Percentiles rank a stretch among this genome's conserved stretches.
Evolutionary conservation across 2,888 invertebrate genomes (phyloP).

Genomic region (Carabus problematicus): DNA sequence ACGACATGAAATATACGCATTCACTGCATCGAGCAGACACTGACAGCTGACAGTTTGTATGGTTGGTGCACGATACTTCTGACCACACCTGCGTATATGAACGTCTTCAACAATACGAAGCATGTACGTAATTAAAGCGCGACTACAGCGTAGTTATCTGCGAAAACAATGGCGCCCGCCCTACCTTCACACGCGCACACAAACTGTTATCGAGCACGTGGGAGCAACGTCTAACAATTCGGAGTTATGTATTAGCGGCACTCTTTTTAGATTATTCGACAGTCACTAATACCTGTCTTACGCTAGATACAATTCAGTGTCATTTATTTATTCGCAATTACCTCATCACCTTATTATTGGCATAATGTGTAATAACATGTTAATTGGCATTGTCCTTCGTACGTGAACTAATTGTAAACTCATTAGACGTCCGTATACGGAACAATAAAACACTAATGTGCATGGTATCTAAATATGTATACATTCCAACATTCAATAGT

Average conservation of each 20-base stretch:
- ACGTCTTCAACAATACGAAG: slow-evolving; percentile 40
- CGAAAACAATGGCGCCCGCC: slow-evolving; percentile 30
- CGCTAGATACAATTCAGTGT: too few species aligned
- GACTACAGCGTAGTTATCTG: slow-evolving; percentile 32
- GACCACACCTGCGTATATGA: slow-evolving; percentile 8
- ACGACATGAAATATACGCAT: too few species aligned
- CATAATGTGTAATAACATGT: neutral
- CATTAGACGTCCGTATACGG: neutral
- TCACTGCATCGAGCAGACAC: neutral
- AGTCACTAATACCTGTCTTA: too few species aligned
- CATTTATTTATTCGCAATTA: neutral
- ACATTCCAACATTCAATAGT: neutral
- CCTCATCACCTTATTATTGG: neutral
- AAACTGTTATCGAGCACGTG: slow-evolving; percentile 30
- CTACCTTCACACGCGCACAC: slow-evolving; percentile 1
- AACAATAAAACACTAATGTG: neutral
- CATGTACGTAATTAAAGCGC: slow-evolving; percentile 37
- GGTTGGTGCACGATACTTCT: slow-evolving; percentile 1
- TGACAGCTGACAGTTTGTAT: neutral
- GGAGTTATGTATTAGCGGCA: neutral
- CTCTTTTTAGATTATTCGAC: neutral
- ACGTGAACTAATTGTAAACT: neutral
- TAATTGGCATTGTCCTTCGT: too few species aligned
- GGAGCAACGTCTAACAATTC: slow-evolving; percentile 21
- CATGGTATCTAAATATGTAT: neutral